Percentiles rank a stretch among this genome's conserved stretches.
phyloP scores from a whole-genome alignment of 1,140 invertebrate species.

The Agraylea sexmaculata region DNA sequence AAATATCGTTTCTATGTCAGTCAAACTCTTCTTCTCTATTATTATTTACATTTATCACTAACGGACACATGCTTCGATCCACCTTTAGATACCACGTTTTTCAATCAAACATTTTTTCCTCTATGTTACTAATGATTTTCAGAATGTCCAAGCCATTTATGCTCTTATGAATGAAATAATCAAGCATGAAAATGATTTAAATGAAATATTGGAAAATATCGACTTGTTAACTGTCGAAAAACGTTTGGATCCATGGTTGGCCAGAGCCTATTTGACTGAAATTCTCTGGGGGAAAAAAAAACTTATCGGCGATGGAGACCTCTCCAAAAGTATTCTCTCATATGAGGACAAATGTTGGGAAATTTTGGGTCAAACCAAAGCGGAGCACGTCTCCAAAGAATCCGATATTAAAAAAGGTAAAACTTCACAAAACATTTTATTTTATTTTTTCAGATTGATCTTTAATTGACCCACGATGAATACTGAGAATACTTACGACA shows the following conservation, averaged over 20 bases:
- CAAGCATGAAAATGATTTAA: constrained; percentile 50
- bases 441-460: constrained; percentile 34
- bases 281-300: constrained; percentile 65
- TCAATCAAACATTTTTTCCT: constrained; percentile 16
- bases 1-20: constrained; percentile 46
- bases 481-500: constrained; percentile 27
- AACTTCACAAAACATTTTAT: constrained; percentile 19
- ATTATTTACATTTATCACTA: too few species aligned
- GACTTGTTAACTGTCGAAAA: constrained; percentile 53
- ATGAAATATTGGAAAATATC: constrained; percentile 49
- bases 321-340: constrained; percentile 50
- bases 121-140: constrained; percentile 31
- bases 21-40: too few species aligned
- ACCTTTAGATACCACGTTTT: too few species aligned
- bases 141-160: constrained; percentile 59
- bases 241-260: constrained; percentile 55
- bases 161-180: constrained; percentile 62
- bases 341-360: constrained; percentile 48
- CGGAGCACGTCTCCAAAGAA: constrained; percentile 21
- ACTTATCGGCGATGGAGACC: constrained; percentile 55
- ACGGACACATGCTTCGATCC: too few species aligned
- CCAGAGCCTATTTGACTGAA: constrained; percentile 67
- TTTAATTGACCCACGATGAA: too few species aligned
- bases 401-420: constrained; percentile 29
- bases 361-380: constrained; percentile 20